Evolutionary conservation across 2,797 vertebrate genomes (phyloP), one percentile per base, ranked within the genome.

Genomic region (Tapera naevia): DNA sequence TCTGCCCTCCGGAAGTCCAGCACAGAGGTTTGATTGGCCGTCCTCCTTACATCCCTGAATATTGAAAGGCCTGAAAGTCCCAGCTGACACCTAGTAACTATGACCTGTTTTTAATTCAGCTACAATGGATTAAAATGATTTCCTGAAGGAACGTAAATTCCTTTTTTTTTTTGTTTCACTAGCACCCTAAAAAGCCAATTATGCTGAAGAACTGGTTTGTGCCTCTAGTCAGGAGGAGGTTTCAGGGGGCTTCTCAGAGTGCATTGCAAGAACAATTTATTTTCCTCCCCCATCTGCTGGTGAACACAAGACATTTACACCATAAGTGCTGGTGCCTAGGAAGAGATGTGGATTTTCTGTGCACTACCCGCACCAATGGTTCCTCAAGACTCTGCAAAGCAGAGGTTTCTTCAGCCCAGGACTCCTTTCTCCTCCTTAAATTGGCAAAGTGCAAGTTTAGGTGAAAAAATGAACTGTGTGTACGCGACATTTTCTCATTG

Each of bases 301-400:
- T 28, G 61, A 48, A 17, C 61, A 57, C 9, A 15, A 21, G 41
- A 11, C 10, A 15, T 15, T 19, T 11, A 9, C 3, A 1, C 32
- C 11, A 6, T 1, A 19, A 27, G 17, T 3, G 27, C 39, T 16
- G 39, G 25, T 1, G 4, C 6, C 30, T n/a, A 5, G 32, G 11
- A 54, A 46, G 17, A 70, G 33, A 30, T 13, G 16, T 1, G 5
- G 16, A 17, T 12, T 65, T 35, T 41, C 58, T 28, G 27, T 15
- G 16, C 13, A 7, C 15, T n/a, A 28, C 51, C 37, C 24, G 32
- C 22, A 6, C 8, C 10, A 23, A 16, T 7, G 33, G 30, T 54
- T 24, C 53, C 53, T 13, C 0, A 1, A 17, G 30, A 13, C 46
- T 8, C 51, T 16, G 58, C 53, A 11, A 11, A 57, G 45, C 43